Conservation (phyloP, 1,140 invertebrate species). For the Cardiocondyla obscurior region DNA sequence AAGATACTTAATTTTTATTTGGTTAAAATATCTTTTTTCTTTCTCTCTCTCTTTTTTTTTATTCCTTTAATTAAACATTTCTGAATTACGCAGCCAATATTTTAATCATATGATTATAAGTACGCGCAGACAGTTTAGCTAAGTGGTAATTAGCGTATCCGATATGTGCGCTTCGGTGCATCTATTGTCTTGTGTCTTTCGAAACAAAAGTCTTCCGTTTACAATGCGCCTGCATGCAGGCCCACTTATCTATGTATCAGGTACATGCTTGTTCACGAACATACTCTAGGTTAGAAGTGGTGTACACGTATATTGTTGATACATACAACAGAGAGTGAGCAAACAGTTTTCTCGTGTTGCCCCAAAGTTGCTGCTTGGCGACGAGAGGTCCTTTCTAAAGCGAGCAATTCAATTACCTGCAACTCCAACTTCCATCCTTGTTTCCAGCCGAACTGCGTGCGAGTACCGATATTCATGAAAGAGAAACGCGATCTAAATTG, state of each 20-base stretch:
- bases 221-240: conserved; percentile 64
- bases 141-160: conserved; percentile 37
- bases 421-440: conserved; percentile 66
- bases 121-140: background rate
- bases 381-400: conserved; percentile 54
- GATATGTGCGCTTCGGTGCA: conserved; percentile 17
- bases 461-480: conserved; percentile 56
- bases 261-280: conserved; percentile 53
- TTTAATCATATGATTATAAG: background rate
- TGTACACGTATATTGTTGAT: conserved; percentile 44
- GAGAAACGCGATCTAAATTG: conserved; percentile 62
- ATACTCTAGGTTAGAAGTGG: conserved; percentile 30
- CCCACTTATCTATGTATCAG: conserved; percentile 64
- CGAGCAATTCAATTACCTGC: conserved; percentile 67
- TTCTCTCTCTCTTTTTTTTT: too few relatives aligned
- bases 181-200: conserved; percentile 35
- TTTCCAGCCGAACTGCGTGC: conserved; percentile 58
- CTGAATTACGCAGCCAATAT: background rate
- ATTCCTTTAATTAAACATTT: too few relatives aligned
- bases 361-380: conserved; percentile 58
- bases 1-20: conserved; percentile 4
- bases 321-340: conserved; percentile 58
- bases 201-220: conserved; percentile 63
- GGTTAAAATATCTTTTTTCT: background rate
- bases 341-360: conserved; percentile 69